Conservation (phyloP, 2,888 invertebrate genomes). For the Hyles lineata region DNA sequence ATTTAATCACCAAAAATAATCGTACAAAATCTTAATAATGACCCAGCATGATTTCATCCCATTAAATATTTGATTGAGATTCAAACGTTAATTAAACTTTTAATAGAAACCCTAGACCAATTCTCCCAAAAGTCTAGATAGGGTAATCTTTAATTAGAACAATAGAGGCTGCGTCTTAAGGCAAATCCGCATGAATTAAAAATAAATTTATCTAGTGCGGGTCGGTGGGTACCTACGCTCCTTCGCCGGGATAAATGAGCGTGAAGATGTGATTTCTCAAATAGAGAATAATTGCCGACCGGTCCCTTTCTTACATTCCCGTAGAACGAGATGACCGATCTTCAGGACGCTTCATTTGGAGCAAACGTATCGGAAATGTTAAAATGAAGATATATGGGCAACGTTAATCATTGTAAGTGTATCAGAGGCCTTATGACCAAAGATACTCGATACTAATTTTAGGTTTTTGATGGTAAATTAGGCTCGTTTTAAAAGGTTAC, state of each 20-base stretch:
- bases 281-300: slow-evolving; percentile 28
- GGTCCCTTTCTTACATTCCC: neutral
- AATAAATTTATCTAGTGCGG: slow-evolving; percentile 46
- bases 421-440: neutral
- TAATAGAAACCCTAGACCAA: neutral
- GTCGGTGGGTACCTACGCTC: slow-evolving; percentile 41
- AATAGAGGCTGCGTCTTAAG: slow-evolving; percentile 39
- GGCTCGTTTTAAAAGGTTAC: no score
- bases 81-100: neutral
- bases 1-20: no score
- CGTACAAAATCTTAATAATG: no score
- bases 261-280: slow-evolving; percentile 36
- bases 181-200: slow-evolving; percentile 47
- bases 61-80: slow-evolving; percentile 1
- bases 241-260: slow-evolving; percentile 29
- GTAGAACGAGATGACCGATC: neutral
- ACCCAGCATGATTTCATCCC: neutral
- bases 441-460: neutral
- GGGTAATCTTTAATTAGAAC: slow-evolving; percentile 13
- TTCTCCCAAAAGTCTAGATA: neutral
- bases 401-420: neutral
- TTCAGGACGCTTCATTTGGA: neutral
- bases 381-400: neutral
- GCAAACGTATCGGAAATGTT: neutral
- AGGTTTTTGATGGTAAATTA: no score